Evolutionary conservation across 2,113 vertebrate genomes (phyloP).

Genomic region (Paedocypris sp.): DNA sequence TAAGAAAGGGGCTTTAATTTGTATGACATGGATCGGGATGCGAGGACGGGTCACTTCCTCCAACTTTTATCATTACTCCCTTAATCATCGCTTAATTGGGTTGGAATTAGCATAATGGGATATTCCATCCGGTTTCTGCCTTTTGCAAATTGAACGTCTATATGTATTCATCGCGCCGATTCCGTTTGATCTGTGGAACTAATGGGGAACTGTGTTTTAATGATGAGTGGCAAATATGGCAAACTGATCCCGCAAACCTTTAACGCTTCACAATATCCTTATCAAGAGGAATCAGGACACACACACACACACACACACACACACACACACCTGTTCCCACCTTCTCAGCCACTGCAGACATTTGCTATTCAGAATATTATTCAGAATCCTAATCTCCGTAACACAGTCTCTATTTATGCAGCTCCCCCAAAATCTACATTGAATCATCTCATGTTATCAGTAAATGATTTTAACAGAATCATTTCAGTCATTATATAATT

Average conservation of each 20-base stretch:
- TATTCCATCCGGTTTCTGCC: background rate
- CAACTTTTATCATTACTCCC: conserved; percentile 9
- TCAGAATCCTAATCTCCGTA: background rate
- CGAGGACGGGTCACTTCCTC: background rate
- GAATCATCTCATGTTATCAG: too few species aligned
- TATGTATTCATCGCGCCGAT: background rate
- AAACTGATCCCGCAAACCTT: background rate
- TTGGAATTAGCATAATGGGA: background rate
- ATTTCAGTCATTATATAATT: too few species aligned
- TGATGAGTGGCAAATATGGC: background rate
- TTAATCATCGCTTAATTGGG: background rate
- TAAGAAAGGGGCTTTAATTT: conserved; percentile 6
- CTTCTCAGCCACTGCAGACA: conserved; percentile 2
- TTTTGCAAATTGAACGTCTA: background rate
- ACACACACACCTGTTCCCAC: conserved; percentile 17
- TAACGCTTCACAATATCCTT: background rate
- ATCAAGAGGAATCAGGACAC: background rate
- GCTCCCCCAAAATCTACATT: too few species aligned
- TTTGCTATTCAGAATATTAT: background rate
- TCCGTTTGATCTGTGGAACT: background rate
- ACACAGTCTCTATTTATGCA: too few species aligned
- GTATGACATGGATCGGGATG: background rate
- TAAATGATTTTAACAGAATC: too few species aligned
- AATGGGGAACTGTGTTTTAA: background rate
- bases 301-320: too few species aligned